Percentiles rank a stretch among this genome's conserved stretches.
Evolutionary conservation across 2,888 invertebrate species (phyloP).

Genomic region (Philhelius pedissequus): DNA sequence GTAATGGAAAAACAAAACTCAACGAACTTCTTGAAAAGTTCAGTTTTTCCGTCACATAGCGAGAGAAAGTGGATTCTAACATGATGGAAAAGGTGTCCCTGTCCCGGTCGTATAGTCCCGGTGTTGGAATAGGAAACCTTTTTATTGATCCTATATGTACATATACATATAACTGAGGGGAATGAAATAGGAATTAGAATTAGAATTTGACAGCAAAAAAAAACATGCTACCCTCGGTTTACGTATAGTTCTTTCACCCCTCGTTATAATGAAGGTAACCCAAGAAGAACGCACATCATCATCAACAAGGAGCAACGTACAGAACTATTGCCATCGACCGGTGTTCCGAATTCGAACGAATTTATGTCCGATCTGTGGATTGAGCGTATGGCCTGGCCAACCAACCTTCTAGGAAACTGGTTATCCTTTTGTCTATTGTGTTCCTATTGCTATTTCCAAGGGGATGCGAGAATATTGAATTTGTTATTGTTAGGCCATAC

Average conservation of each 20-base stretch:
- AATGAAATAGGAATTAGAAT: constrained; percentile 31
- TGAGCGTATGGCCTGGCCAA: constrained; percentile 39
- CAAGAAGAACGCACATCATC: constrained; percentile 57
- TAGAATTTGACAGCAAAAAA: not conserved
- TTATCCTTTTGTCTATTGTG: constrained; percentile 47
- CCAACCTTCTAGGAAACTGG: constrained; percentile 57
- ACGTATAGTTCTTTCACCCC: constrained; percentile 66
- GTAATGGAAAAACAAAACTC: constrained; percentile 54
- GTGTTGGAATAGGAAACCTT: constrained; percentile 37
- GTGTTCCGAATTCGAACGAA: constrained; percentile 47
- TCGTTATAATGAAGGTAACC: constrained; percentile 59
- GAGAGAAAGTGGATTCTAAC: constrained; percentile 46
- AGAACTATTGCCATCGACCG: constrained; percentile 33
- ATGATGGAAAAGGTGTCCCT: constrained; percentile 46
- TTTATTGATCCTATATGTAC: constrained; percentile 47
- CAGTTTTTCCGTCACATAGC: constrained; percentile 34
- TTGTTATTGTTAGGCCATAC: constrained; percentile 18
- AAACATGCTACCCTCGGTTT: constrained; percentile 55
- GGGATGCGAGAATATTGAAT: constrained; percentile 24
- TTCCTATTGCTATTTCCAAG: constrained; percentile 5
- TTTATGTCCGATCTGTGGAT: constrained; percentile 63
- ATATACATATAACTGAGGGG: constrained; percentile 5
- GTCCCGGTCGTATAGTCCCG: constrained; percentile 4
- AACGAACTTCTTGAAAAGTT: constrained; percentile 65
- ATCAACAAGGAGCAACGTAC: constrained; percentile 1